These are phyloP conservation scores for Harpalus rubripes DNA, from an alignment of 2,888 invertebrate genomes.

Conservation along the genomic window DNA sequence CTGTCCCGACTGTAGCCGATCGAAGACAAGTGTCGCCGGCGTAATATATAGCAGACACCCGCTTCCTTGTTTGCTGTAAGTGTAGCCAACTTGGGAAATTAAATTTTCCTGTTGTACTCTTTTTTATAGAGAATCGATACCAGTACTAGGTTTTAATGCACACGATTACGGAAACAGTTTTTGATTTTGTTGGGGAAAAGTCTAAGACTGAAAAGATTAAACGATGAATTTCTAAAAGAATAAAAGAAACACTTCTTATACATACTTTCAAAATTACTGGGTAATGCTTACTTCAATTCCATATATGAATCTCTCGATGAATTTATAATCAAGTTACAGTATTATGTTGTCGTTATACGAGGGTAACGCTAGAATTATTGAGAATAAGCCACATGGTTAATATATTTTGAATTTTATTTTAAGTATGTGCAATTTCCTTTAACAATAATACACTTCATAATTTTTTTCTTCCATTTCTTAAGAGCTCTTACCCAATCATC, in stretches of 20 bases:
- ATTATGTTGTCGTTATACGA: too few relatives aligned
- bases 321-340: too few relatives aligned
- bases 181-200: conserved; percentile 30
- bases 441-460: too few relatives aligned
- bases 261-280: not conserved
- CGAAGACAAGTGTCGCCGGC: conserved; percentile 53
- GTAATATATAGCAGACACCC: conserved; percentile 55
- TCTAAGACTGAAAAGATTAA: not conserved
- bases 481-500: too few relatives aligned
- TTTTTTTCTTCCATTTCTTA: too few relatives aligned
- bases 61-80: conserved; percentile 45
- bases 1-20: conserved; percentile 2
- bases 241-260: not conserved
- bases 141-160: conserved; percentile 42
- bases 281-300: not conserved
- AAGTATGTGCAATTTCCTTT: too few relatives aligned
- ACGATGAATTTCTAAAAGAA: not conserved
- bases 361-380: too few relatives aligned
- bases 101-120: conserved; percentile 61
- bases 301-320: too few relatives aligned
- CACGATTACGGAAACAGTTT: conserved; percentile 41
- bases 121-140: conserved; percentile 59
- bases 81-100: conserved; percentile 61
- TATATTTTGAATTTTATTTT: too few relatives aligned
- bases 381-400: too few relatives aligned